Percentiles rank a stretch among this genome's conserved stretches.
Conservation (phyloP, 2,113 vertebrate genomes). For the Hippocampus comes region DNA sequence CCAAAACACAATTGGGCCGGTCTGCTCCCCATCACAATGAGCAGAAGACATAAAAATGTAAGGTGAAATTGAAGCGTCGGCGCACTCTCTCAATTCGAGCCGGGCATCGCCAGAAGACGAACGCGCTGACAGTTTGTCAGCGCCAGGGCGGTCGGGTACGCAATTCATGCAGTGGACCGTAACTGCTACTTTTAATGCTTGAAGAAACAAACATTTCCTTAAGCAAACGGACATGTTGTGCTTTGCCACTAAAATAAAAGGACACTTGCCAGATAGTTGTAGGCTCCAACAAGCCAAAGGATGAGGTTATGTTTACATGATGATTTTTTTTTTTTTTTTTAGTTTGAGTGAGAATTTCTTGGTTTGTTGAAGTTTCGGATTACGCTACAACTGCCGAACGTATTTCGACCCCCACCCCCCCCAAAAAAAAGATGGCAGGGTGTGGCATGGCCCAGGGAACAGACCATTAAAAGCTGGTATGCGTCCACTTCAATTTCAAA, state of each 20-base stretch:
- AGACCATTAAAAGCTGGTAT: background rate
- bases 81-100: too few relatives aligned
- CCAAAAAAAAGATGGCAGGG: background rate
- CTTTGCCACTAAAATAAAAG: background rate
- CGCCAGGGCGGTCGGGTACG: too few relatives aligned
- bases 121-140: background rate
- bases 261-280: background rate
- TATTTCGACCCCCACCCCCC: background rate
- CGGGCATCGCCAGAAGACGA: too few relatives aligned
- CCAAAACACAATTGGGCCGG: too few relatives aligned
- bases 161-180: background rate
- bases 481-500: background rate
- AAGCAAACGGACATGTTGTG: background rate
- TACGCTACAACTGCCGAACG: background rate
- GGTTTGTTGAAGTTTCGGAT: background rate
- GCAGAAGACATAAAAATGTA: too few relatives aligned
- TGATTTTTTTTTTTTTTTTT: background rate
- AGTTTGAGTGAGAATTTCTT: background rate
- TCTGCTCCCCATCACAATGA: too few relatives aligned
- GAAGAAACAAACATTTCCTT: background rate
- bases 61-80: too few relatives aligned
- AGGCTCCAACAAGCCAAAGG: background rate
- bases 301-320: background rate
- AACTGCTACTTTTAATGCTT: background rate
- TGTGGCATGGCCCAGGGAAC: background rate